Conservation (phyloP, 2,113 vertebrate genomes). For the Eretmochelys imbricata region DNA sequence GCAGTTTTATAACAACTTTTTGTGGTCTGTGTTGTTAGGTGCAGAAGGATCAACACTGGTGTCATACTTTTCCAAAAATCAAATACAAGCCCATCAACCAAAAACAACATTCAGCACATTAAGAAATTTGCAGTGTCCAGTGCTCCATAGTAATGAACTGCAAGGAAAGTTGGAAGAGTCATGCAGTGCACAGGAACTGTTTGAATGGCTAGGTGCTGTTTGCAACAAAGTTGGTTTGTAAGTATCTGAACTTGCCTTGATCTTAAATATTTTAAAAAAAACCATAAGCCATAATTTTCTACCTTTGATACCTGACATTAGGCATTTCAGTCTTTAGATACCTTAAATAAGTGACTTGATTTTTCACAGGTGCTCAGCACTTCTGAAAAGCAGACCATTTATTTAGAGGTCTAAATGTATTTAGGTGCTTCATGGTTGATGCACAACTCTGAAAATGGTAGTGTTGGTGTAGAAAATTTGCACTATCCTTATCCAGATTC, state of each 20-base stretch:
- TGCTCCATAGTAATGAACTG: constrained; percentile 74
- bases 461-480: background rate
- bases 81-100: constrained; percentile 81
- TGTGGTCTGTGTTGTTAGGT: constrained; percentile 70
- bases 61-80: constrained; percentile 83
- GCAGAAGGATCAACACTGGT: constrained; percentile 74
- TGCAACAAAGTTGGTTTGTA: constrained; percentile 81
- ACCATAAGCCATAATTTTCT: background rate
- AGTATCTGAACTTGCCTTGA: constrained; percentile 48
- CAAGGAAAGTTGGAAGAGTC: constrained; percentile 71
- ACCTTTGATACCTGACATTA: background rate
- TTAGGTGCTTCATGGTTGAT: background rate
- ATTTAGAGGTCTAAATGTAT: background rate
- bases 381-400: background rate
- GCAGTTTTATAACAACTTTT: background rate
- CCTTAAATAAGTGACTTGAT: background rate
- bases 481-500: background rate
- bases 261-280: background rate
- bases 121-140: constrained; percentile 80
- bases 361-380: background rate
- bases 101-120: constrained; percentile 71
- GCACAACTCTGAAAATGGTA: background rate
- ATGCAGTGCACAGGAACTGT: constrained; percentile 81
- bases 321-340: rapidly evolving
- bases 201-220: constrained; percentile 93